These are phyloP conservation scores for Venturia canescens DNA, from an alignment of 1,140 invertebrate species.

Conservation along the genomic window DNA sequence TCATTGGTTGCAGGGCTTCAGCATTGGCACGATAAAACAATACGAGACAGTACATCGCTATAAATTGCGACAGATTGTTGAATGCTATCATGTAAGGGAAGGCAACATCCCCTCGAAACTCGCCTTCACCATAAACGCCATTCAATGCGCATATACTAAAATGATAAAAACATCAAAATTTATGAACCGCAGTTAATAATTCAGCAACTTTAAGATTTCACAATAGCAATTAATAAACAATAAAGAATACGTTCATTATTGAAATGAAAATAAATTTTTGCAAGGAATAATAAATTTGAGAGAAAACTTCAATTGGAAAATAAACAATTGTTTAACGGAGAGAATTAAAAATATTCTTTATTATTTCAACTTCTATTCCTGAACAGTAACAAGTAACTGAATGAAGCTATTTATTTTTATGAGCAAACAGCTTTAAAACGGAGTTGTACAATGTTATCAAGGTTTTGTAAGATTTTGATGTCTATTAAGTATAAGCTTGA, in stretches of 20 bases:
- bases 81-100: constrained; percentile 94
- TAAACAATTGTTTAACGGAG: no score
- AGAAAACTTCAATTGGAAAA: no score
- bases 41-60: constrained; percentile 97
- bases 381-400: no score
- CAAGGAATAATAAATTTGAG: background rate
- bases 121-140: constrained; percentile 93
- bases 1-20: constrained; percentile 92
- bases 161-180: constrained; percentile 53
- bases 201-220: no score
- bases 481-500: no score
- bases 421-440: no score
- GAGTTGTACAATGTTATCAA: no score
- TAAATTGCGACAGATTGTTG: constrained; percentile 96
- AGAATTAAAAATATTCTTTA: no score
- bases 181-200: background rate
- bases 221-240: background rate
- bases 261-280: background rate
- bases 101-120: constrained; percentile 89
- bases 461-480: no score
- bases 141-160: constrained; percentile 90
- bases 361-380: no score
- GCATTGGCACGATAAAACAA: constrained; percentile 95
- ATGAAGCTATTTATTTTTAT: no score
- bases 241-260: background rate